A percentile compares a stretch with the other conserved stretches of the same genome.
These are phyloP conservation scores for Caenorhabditis tropicalis DNA, from an alignment of 1,140 invertebrate genomes.

Conservation along the genomic window DNA sequence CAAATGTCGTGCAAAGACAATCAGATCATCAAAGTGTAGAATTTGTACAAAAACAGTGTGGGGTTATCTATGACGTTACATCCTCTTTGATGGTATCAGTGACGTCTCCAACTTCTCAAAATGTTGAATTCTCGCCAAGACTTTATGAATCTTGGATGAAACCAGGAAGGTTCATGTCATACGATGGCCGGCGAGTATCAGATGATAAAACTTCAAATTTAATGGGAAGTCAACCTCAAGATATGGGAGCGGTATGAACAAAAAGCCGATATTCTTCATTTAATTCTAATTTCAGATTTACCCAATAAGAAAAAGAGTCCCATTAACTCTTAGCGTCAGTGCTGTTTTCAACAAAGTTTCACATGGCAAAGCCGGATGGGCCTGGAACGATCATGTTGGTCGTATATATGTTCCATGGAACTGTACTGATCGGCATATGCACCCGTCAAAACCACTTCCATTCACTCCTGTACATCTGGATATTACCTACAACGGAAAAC, in stretches of 20 bases:
- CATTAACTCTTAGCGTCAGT: background rate
- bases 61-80: background rate
- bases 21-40: constrained; percentile 26
- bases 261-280: background rate
- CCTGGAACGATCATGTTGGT: constrained; percentile 29
- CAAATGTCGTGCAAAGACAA: background rate
- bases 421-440: background rate
- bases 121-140: background rate
- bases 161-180: background rate
- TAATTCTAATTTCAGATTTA: background rate
- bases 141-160: constrained; percentile 3
- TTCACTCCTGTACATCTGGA: constrained; percentile 18
- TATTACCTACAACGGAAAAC: constrained; percentile 18
- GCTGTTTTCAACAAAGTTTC: constrained; percentile 13
- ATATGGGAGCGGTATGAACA: background rate
- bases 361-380: constrained; percentile 29
- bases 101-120: constrained; percentile 3
- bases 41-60: background rate
- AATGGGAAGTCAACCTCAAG: constrained; percentile 6
- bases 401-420: constrained; percentile 1
- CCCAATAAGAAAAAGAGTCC: background rate
- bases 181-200: background rate
- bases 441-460: background rate
- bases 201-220: background rate
- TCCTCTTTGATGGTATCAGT: background rate